Conservation (phyloP, 2,888 invertebrate genomes). For the Drosophila fungiperda region DNA sequence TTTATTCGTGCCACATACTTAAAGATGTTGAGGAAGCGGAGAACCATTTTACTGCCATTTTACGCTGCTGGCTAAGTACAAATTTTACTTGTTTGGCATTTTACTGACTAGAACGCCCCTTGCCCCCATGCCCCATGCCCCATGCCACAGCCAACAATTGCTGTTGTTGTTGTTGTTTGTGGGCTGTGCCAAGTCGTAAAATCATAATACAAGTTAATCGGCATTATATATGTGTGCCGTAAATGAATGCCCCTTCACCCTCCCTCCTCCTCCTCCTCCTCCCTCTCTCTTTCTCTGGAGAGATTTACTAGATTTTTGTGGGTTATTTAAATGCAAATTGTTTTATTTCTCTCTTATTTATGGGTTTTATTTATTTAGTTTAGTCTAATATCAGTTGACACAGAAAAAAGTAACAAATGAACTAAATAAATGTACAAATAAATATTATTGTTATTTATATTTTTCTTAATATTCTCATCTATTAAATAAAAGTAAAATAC, state of each 20-base stretch:
- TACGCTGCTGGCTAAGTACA: slow-evolving; percentile 69
- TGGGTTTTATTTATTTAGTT: neutral
- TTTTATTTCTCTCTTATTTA: too few relatives aligned
- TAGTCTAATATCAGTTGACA: too few relatives aligned
- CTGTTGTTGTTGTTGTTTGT: slow-evolving; percentile 36
- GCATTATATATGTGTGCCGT: slow-evolving; percentile 32
- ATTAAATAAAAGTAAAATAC: neutral
- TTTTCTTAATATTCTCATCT: too few relatives aligned
- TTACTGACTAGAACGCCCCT: slow-evolving; percentile 10
- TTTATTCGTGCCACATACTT: slow-evolving; percentile 70
- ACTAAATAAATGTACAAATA: too few relatives aligned
- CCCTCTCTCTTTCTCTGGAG: neutral
- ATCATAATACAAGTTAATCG: slow-evolving; percentile 80
- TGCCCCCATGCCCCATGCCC: neutral
- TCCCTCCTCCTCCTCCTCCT: neutral
- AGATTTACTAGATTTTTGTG: neutral
- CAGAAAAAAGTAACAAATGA: too few relatives aligned
- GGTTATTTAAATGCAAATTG: too few relatives aligned
- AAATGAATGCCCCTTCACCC: slow-evolving; percentile 15
- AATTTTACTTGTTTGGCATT: slow-evolving; percentile 55
- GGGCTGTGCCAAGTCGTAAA: slow-evolving; percentile 70
- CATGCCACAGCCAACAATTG: slow-evolving; percentile 32
- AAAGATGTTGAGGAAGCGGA: slow-evolving; percentile 52
- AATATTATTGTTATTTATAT: too few relatives aligned
- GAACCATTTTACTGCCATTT: slow-evolving; percentile 72